A percentile compares a stretch with the other conserved stretches of the same genome.
Evolutionary conservation across 2,797 vertebrate genomes (phyloP).

Genomic region (Melanotaenia maccullochi): DNA sequence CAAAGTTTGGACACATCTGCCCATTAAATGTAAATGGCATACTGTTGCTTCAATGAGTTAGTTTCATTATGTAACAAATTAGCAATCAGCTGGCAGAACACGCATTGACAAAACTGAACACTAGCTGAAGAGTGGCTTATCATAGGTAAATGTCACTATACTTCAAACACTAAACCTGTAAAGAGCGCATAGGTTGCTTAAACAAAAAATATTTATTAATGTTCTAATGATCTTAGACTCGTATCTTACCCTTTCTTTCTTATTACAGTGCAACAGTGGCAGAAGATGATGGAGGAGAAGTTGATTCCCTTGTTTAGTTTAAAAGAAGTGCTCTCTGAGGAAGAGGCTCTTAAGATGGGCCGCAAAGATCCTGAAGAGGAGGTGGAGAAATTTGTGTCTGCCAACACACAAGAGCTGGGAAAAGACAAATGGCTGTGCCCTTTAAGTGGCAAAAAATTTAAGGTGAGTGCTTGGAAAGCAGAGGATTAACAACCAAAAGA

Average conservation of each 20-base stretch:
- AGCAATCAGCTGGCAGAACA: not conserved
- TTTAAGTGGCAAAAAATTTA: slow-evolving; percentile 94
- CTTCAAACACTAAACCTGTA: not conserved
- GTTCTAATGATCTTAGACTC: not conserved
- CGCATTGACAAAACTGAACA: not conserved
- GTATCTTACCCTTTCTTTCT: not conserved
- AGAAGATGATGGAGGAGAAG: slow-evolving; percentile 92
- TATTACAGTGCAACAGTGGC: slow-evolving; percentile 89
- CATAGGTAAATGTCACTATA: slow-evolving; percentile 6
- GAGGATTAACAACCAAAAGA: not conserved
- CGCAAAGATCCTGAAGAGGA: slow-evolving; percentile 92
- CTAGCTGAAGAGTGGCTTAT: not conserved
- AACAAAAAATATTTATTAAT: not conserved
- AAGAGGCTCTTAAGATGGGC: slow-evolving; percentile 91
- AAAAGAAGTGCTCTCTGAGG: slow-evolving; percentile 89
- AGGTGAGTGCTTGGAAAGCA: slow-evolving; percentile 74
- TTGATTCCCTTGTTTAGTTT: slow-evolving; percentile 86
- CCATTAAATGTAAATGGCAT: not conserved
- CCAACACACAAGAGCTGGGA: slow-evolving; percentile 93
- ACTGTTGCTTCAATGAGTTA: not conserved
- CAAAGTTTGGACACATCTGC: not conserved
- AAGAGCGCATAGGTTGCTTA: not conserved
- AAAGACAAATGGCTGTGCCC: slow-evolving; percentile 96
- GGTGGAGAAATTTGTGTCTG: slow-evolving; percentile 92
- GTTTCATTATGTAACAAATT: not conserved